A percentile compares a stretch with the other conserved stretches of the same genome.
phyloP scores from a whole-genome alignment of 2,888 invertebrate species.

The Melangyna quadrimaculata region DNA sequence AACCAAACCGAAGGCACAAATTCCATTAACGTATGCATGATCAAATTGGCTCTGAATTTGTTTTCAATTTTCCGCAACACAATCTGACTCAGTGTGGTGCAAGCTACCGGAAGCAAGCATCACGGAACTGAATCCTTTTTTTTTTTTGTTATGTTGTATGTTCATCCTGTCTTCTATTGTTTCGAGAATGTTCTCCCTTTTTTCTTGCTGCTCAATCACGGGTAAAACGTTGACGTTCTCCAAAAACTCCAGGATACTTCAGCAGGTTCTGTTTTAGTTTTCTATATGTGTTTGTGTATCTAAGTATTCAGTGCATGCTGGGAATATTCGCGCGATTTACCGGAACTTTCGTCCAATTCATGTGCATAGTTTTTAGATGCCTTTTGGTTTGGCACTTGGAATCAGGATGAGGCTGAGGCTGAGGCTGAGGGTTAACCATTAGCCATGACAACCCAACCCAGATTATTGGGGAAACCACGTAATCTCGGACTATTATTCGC shows the following conservation, averaged over 20 bases:
- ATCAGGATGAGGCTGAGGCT: conserved; percentile 1
- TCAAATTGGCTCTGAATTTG: conserved; percentile 53
- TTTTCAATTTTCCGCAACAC: conserved; percentile 53
- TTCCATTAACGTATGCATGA: conserved; percentile 48
- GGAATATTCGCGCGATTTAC: conserved; percentile 40
- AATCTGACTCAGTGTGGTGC: conserved; percentile 24
- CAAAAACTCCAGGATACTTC: conserved; percentile 2
- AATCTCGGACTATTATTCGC: conserved; percentile 51
- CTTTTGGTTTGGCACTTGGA: conserved; percentile 36
- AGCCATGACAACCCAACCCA: too few relatives aligned
- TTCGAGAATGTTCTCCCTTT: conserved; percentile 22
- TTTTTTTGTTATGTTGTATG: conserved; percentile 6
- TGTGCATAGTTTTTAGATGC: conserved; percentile 36
- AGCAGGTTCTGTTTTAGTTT: not conserved
- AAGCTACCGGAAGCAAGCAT: conserved; percentile 39
- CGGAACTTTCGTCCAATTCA: conserved; percentile 36
- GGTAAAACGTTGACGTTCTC: conserved; percentile 35
- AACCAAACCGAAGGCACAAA: conserved; percentile 28
- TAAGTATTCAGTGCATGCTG: conserved; percentile 9
- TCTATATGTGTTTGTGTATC: not conserved
- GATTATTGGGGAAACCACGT: conserved; percentile 49
- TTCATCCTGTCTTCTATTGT: conserved; percentile 15
- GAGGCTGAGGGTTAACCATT: conserved; percentile 46
- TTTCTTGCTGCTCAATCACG: conserved; percentile 49
- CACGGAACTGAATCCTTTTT: conserved; percentile 25